Evolutionary conservation across 2,797 vertebrate species (phyloP).

Genomic region (Clarias laeviceps): DNA sequence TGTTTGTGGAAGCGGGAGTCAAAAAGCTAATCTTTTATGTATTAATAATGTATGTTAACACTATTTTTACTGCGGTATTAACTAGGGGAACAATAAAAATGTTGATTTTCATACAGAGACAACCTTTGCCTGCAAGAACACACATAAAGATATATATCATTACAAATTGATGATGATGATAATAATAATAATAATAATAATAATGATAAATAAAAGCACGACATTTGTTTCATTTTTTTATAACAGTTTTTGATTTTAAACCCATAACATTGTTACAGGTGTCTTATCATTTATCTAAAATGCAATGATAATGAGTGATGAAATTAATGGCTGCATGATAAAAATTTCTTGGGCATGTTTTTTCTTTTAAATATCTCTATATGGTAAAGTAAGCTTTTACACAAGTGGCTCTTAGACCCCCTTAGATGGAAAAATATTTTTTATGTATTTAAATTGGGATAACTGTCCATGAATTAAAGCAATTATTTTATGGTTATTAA

Average conservation of each 20-base stretch:
- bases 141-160: neutral
- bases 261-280: constrained; percentile 13
- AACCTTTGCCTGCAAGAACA: constrained; percentile 19
- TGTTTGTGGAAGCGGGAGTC: neutral
- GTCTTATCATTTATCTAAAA: neutral
- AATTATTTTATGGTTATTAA: constrained; percentile 12
- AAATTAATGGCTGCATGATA: neutral
- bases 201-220: neutral
- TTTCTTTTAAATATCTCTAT: neutral
- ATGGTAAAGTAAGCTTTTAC: neutral
- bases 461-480: neutral
- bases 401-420: neutral
- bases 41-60: neutral
- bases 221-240: neutral
- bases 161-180: neutral
- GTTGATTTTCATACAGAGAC: constrained; percentile 11
- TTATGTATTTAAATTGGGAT: neutral
- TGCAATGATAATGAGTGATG: neutral
- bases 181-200: neutral
- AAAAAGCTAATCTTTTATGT: neutral
- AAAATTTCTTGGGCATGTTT: neutral
- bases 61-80: neutral
- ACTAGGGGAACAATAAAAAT: neutral
- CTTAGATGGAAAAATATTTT: neutral
- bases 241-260: constrained; percentile 4